Conservation (phyloP, 2,113 vertebrate species). For the Chroicocephalus ridibundus region DNA sequence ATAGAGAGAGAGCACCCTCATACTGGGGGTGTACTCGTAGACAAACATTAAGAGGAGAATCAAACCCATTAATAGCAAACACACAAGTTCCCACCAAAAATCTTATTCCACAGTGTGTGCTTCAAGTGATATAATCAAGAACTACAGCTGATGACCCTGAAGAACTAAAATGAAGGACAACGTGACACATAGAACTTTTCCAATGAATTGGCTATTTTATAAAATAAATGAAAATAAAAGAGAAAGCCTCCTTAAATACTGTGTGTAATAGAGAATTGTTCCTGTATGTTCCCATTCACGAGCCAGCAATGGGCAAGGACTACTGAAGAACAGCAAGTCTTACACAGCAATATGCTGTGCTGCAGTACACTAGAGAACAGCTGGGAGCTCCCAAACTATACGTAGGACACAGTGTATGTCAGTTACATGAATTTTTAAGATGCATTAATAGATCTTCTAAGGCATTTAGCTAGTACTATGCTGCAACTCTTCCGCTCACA, state of each 20-base stretch:
- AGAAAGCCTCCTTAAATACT: background rate
- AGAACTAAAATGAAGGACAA: background rate
- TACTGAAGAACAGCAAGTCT: background rate
- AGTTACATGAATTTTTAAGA: background rate
- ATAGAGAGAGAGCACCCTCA: background rate
- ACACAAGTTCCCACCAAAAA: background rate
- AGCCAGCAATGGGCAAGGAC: background rate
- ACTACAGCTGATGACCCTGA: background rate
- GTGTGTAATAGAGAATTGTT: background rate
- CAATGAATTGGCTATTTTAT: background rate
- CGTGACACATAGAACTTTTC: background rate
- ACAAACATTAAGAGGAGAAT: background rate
- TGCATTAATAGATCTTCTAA: background rate
- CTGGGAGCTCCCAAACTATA: background rate
- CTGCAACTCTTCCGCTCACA: background rate
- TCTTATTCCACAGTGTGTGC: background rate
- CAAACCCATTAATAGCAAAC: background rate
- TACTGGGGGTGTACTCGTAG: rapidly evolving
- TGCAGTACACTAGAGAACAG: background rate
- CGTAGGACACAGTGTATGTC: rapidly evolving
- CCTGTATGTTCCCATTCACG: background rate
- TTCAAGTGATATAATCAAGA: background rate
- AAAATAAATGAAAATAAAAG: background rate
- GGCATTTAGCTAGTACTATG: background rate
- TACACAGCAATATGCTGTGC: rapidly evolving